A percentile compares a stretch with the other conserved stretches of the same genome.
Evolutionary conservation across 2,797 vertebrate genomes (phyloP).

Genomic region (Anguilla pacifica): DNA sequence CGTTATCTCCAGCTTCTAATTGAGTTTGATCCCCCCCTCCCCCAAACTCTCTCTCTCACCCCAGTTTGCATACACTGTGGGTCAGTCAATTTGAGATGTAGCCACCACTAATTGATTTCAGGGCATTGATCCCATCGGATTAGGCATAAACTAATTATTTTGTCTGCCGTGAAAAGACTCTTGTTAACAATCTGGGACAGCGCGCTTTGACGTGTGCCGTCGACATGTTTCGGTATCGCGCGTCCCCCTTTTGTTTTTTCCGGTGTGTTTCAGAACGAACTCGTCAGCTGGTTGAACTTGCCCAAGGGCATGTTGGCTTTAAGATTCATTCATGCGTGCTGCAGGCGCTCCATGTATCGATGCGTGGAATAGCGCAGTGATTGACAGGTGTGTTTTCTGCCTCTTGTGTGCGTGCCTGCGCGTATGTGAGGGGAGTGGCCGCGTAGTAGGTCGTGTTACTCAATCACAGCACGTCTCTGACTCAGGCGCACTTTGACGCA

Average conservation of each 20-base stretch:
- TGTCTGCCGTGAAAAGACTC: not conserved
- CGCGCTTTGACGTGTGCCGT: not conserved
- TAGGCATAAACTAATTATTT: not conserved
- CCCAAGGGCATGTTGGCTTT: not conserved
- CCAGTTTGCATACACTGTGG: not conserved
- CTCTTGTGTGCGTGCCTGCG: not conserved
- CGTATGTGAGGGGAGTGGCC: not conserved
- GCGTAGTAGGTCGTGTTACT: not conserved
- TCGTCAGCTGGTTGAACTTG: not conserved
- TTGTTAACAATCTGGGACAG: not conserved
- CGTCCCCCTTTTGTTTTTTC: not conserved
- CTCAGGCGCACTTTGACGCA: not conserved
- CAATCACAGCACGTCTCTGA: not conserved
- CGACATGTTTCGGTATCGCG: not conserved
- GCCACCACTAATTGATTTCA: conserved; percentile 3
- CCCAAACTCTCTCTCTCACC: not conserved
- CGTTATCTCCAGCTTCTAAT: not conserved
- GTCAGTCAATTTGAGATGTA: not conserved
- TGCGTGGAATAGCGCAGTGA: not conserved
- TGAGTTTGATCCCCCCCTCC: not conserved
- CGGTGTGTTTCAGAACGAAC: not conserved
- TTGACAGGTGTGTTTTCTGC: not conserved
- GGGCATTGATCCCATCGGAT: not conserved
- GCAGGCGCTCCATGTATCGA: not conserved
- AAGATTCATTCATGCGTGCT: not conserved